These are phyloP conservation scores for Drosophila ogumai DNA, from an alignment of 1,140 invertebrate genomes.

Conservation along the genomic window DNA sequence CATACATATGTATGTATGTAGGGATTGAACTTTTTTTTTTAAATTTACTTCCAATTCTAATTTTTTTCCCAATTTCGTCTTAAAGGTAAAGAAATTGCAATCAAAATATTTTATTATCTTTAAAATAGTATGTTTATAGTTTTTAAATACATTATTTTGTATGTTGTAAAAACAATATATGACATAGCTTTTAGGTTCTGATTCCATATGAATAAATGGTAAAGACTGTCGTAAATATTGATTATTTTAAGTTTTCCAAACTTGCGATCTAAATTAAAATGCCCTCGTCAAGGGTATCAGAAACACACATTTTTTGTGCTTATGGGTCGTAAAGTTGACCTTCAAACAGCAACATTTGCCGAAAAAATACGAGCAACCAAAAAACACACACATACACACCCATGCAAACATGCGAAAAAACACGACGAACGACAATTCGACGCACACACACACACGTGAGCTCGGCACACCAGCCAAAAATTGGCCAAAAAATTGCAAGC, in stretches of 20 bases:
- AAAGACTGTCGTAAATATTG: not conserved
- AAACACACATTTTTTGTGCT: slow-evolving; percentile 70
- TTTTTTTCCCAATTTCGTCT: not conserved
- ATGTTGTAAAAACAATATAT: too few relatives aligned
- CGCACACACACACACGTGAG: not conserved
- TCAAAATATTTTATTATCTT: not conserved
- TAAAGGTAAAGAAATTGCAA: not conserved
- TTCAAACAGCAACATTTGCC: slow-evolving; percentile 83
- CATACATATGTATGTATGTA: too few relatives aligned
- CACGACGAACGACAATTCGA: slow-evolving; percentile 49
- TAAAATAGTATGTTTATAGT: too few relatives aligned
- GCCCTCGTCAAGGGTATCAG: slow-evolving; percentile 28
- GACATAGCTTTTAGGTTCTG: not conserved
- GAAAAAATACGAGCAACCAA: slow-evolving; percentile 68
- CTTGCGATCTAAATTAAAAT: slow-evolving; percentile 14
- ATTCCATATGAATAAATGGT: not conserved
- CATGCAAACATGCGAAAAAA: slow-evolving; percentile 34
- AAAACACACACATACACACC: slow-evolving; percentile 24
- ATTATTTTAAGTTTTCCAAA: not conserved
- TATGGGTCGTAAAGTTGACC: slow-evolving; percentile 85
- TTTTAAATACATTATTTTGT: too few relatives aligned
- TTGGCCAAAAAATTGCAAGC: slow-evolving; percentile 82
- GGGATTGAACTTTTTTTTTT: too few relatives aligned
- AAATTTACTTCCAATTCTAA: too few relatives aligned
- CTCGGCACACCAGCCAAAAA: slow-evolving; percentile 56